A percentile compares a stretch with the other conserved stretches of the same genome.
Evolutionary conservation across 1,140 invertebrate species (phyloP).

Genomic region (Ooceraea biroi): DNA sequence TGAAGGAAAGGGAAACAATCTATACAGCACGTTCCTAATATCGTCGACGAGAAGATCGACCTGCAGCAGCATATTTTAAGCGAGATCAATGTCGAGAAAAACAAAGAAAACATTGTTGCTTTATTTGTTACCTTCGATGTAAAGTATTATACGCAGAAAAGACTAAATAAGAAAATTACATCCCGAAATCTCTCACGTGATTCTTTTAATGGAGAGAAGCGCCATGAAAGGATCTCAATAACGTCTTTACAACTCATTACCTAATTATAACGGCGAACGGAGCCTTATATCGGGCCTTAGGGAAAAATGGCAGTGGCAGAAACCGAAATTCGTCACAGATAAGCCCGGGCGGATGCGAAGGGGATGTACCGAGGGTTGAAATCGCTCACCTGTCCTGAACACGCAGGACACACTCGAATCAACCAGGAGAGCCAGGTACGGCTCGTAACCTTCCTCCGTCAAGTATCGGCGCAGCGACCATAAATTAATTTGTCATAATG

Average conservation of each 20-base stretch:
- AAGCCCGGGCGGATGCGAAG: conserved; percentile 1
- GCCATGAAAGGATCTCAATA: not conserved
- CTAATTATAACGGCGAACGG: conserved; percentile 19
- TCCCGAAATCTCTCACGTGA: not conserved
- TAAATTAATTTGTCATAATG: conserved; percentile 71
- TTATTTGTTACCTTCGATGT: not conserved
- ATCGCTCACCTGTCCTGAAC: conserved; percentile 64
- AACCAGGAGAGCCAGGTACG: conserved; percentile 7
- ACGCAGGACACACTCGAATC: conserved; percentile 20
- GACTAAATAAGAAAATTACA: not conserved
- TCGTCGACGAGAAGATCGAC: conserved; percentile 53
- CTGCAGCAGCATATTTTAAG: conserved; percentile 72
- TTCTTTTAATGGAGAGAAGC: not conserved
- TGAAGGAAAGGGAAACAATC: conserved; percentile 22
- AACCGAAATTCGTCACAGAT: conserved; percentile 27
- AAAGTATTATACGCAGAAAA: not conserved
- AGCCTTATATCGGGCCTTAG: conserved; percentile 15
- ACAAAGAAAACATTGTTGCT: conserved; percentile 34
- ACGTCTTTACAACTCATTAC: not conserved
- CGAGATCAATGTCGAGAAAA: conserved; percentile 70
- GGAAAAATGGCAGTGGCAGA: not conserved
- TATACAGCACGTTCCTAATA: conserved; percentile 51
- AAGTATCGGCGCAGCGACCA: conserved; percentile 28
- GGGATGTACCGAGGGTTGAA: conserved; percentile 50
- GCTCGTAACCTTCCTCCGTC: conserved; percentile 35